Conservation (phyloP, 2,888 invertebrate genomes). For the Toxonevra muliebris region DNA sequence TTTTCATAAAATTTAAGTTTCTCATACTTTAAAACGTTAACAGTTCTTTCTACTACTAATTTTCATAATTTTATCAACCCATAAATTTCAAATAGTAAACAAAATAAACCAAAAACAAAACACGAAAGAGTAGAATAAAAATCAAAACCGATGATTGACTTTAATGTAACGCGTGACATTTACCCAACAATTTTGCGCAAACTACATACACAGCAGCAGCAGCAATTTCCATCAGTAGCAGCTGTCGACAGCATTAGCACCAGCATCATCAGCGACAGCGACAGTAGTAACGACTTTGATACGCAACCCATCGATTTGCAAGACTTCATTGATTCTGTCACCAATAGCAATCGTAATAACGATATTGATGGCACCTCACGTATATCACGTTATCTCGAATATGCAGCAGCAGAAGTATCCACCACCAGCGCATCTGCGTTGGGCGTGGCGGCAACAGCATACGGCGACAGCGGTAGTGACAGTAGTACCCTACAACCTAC, state of each 20-base stretch:
- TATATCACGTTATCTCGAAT: slow-evolving; percentile 24
- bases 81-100: too few relatives aligned
- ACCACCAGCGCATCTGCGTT: slow-evolving; percentile 5
- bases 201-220: slow-evolving; percentile 33
- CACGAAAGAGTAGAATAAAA: too few relatives aligned
- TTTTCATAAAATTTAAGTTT: too few relatives aligned
- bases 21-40: too few relatives aligned
- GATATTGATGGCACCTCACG: slow-evolving; percentile 6
- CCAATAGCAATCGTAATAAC: slow-evolving; percentile 32
- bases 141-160: slow-evolving; percentile 35
- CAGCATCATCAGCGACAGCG: slow-evolving; percentile 34
- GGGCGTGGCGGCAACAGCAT: background rate
- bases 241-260: slow-evolving; percentile 26
- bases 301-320: slow-evolving; percentile 44
- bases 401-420: slow-evolving; percentile 25
- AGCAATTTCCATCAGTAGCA: slow-evolving; percentile 33
- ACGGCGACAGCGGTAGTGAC: slow-evolving; percentile 11
- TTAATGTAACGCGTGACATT: slow-evolving; percentile 28
- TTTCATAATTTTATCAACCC: too few relatives aligned
- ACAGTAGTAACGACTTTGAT: slow-evolving; percentile 37
- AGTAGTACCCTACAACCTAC: slow-evolving; percentile 7
- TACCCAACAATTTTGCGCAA: slow-evolving; percentile 29
- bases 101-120: too few relatives aligned
- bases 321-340: slow-evolving; percentile 52
- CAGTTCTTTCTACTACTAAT: too few relatives aligned